These are phyloP conservation scores for Rhagologus leucostigma DNA, from an alignment of 2,113 vertebrate genomes.

Conservation along the genomic window DNA sequence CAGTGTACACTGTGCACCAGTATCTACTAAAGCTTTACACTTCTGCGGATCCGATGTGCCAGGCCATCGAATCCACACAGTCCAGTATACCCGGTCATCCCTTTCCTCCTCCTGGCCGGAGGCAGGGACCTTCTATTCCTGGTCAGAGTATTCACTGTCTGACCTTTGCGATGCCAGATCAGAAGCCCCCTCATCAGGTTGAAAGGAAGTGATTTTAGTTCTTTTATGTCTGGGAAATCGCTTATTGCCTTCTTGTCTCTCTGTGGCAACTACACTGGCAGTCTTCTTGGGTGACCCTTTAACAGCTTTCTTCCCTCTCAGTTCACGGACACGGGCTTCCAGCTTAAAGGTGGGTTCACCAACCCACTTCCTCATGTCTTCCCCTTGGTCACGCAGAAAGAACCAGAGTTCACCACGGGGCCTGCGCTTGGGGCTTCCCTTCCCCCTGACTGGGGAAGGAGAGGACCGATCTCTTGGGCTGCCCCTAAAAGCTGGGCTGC, in stretches of 20 bases:
- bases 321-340: neutral
- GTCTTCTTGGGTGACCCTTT: neutral
- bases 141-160: neutral
- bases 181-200: neutral
- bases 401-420: neutral
- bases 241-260: neutral
- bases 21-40: neutral
- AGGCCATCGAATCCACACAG: neutral
- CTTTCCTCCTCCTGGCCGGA: neutral
- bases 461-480: neutral
- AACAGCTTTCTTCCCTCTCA: neutral
- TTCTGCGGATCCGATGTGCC: neutral
- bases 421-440: neutral
- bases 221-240: neutral
- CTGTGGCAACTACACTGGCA: neutral
- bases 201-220: neutral
- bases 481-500: neutral
- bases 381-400: neutral
- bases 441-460: neutral
- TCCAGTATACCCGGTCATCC: neutral
- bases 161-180: neutral
- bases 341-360: neutral
- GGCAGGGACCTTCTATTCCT: neutral
- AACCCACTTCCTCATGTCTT: neutral
- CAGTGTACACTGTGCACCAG: neutral